A percentile compares a stretch with the other conserved stretches of the same genome.
These are phyloP conservation scores for Hanleya hanleyi DNA, from an alignment of 2,888 invertebrate genomes.

Conservation along the genomic window DNA sequence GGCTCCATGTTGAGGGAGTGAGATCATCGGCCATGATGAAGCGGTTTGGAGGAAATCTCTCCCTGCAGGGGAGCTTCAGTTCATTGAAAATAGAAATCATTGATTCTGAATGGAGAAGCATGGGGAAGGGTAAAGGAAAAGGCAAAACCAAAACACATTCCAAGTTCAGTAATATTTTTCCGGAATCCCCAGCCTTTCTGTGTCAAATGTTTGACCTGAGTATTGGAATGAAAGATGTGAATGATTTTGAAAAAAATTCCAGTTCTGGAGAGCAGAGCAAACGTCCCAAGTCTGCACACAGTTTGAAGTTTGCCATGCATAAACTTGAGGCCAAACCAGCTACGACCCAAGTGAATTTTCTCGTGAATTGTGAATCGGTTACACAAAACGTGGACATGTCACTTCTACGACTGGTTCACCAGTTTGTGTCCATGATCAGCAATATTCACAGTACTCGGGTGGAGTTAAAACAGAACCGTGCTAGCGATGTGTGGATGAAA, in stretches of 20 bases:
- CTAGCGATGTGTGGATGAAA: constrained; percentile 56
- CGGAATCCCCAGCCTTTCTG: constrained; percentile 90
- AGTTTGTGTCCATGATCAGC: constrained; percentile 98
- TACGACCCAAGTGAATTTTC: constrained; percentile 92
- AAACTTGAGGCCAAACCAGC: constrained; percentile 77
- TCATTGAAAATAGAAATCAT: constrained; percentile 94
- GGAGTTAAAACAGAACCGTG: constrained; percentile 85
- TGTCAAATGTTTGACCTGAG: constrained; percentile 94
- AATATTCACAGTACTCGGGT: constrained; percentile 96
- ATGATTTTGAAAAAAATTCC: constrained; percentile 80
- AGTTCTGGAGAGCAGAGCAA: constrained; percentile 33
- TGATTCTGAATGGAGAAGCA: constrained; percentile 81
- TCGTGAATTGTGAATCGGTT: constrained; percentile 87
- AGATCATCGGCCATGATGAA: constrained; percentile 80
- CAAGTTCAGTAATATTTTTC: constrained; percentile 76
- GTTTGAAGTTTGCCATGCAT: constrained; percentile 67
- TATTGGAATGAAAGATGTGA: constrained; percentile 90
- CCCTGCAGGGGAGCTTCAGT: constrained; percentile 83
- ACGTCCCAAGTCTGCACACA: constrained; percentile 34
- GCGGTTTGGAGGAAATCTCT: constrained; percentile 87
- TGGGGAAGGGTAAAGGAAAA: constrained; percentile 48
- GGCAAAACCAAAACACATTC: constrained; percentile 31
- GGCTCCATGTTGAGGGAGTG: constrained; percentile 82
- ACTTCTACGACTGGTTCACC: constrained; percentile 90
- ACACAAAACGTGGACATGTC: constrained; percentile 99